phyloP scores from a whole-genome alignment of 2,797 vertebrate species.

The Eulemur albifrons region DNA sequence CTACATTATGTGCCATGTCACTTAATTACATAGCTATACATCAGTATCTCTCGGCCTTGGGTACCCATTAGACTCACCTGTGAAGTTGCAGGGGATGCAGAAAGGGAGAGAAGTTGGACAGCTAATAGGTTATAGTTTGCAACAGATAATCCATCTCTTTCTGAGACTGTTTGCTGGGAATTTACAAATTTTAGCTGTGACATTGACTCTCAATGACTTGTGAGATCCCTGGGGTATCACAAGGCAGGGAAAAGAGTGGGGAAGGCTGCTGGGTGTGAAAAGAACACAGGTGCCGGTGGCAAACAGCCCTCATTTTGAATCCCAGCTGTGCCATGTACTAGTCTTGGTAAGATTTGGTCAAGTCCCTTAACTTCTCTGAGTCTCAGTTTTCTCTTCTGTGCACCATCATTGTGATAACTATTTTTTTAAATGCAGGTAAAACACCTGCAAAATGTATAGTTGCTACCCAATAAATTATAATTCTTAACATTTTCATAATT shows the following conservation, averaged over 20 bases:
- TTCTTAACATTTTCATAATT: constrained; percentile 17
- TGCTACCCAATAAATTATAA: constrained; percentile 10
- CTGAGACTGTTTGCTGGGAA: background rate
- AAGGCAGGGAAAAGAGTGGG: background rate
- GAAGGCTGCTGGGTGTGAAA: background rate
- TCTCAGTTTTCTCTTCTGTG: constrained; percentile 27
- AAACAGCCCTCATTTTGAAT: background rate
- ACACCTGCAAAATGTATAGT: background rate
- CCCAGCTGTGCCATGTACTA: background rate
- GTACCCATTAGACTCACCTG: background rate
- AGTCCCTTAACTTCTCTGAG: constrained; percentile 20
- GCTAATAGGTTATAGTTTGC: background rate
- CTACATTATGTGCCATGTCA: background rate
- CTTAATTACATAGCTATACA: background rate
- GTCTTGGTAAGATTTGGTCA: constrained; percentile 7
- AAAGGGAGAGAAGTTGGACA: background rate
- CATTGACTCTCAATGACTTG: background rate
- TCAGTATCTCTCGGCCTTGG: background rate
- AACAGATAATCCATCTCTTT: background rate
- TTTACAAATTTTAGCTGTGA: background rate
- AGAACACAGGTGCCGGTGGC: background rate
- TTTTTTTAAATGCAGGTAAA: background rate
- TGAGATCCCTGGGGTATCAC: background rate
- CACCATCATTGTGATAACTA: background rate
- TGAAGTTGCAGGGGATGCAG: background rate